These are phyloP conservation scores for Madoqua kirkii DNA, from an alignment of 2,113 vertebrate genomes.

Conservation along the genomic window DNA sequence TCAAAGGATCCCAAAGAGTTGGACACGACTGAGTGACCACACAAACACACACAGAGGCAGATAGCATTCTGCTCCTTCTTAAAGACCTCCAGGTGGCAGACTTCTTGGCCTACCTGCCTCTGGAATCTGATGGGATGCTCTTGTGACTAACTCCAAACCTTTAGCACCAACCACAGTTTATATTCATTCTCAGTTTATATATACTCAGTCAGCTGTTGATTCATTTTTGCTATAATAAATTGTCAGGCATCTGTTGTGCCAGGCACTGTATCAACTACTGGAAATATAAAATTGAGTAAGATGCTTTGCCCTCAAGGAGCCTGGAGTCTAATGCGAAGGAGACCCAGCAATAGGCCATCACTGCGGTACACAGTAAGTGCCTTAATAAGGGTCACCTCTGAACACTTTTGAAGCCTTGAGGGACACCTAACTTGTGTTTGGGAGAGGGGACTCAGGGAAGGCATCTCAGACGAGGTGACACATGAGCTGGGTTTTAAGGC, in stretches of 20 bases:
- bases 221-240: neutral
- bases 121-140: neutral
- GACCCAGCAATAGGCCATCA: neutral
- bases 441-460: neutral
- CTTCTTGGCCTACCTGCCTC: neutral
- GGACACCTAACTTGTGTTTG: neutral
- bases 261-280: neutral
- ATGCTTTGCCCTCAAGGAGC: neutral
- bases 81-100: neutral
- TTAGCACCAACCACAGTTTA: neutral
- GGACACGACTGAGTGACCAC: neutral
- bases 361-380: neutral
- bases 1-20: neutral
- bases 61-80: neutral
- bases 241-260: neutral
- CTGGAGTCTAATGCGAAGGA: neutral
- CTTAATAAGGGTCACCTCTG: neutral
- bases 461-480: neutral
- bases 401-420: neutral
- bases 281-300: neutral
- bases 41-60: neutral
- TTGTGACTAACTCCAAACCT: neutral
- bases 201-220: neutral
- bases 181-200: neutral
- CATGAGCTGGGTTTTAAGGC: neutral